These are phyloP conservation scores for Calephelis virginiensis DNA, from an alignment of 1,140 invertebrate species.

Conservation along the genomic window DNA sequence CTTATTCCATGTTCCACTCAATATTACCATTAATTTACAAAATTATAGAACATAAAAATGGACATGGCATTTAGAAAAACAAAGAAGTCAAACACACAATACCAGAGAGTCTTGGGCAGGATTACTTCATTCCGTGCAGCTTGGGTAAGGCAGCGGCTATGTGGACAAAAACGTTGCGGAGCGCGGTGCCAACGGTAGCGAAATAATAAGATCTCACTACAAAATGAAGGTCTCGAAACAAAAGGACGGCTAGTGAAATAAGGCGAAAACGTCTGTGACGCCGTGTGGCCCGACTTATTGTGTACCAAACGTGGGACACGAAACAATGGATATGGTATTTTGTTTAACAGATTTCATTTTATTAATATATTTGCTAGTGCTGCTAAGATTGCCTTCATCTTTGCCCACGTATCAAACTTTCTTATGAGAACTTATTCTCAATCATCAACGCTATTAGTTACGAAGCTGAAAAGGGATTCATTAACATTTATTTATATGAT, in stretches of 20 bases:
- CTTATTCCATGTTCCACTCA: too few species aligned
- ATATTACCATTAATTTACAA: not conserved
- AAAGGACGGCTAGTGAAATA: conserved; percentile 73
- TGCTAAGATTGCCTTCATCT: too few species aligned
- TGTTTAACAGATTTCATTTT: not conserved
- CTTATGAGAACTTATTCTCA: too few species aligned
- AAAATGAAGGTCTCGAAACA: conserved; percentile 74
- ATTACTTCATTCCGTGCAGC: conserved; percentile 70
- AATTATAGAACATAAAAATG: conserved; percentile 44
- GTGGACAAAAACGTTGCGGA: conserved; percentile 67
- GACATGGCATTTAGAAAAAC: conserved; percentile 46
- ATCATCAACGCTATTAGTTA: too few species aligned
- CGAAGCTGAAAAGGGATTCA: too few species aligned
- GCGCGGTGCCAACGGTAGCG: conserved; percentile 68
- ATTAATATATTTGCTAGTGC: not conserved
- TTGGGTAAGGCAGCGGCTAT: conserved; percentile 45
- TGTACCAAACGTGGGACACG: conserved; percentile 36
- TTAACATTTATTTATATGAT: too few species aligned
- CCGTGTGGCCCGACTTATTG: conserved; percentile 70
- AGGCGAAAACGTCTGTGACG: conserved; percentile 75
- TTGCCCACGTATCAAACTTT: too few species aligned
- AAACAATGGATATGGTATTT: conserved; percentile 42
- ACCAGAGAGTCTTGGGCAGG: conserved; percentile 51
- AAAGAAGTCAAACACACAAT: conserved; percentile 69
- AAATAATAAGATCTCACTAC: conserved; percentile 77